These are phyloP conservation scores for Sebastes nivosus DNA, from an alignment of 2,797 vertebrate genomes.

Conservation along the genomic window DNA sequence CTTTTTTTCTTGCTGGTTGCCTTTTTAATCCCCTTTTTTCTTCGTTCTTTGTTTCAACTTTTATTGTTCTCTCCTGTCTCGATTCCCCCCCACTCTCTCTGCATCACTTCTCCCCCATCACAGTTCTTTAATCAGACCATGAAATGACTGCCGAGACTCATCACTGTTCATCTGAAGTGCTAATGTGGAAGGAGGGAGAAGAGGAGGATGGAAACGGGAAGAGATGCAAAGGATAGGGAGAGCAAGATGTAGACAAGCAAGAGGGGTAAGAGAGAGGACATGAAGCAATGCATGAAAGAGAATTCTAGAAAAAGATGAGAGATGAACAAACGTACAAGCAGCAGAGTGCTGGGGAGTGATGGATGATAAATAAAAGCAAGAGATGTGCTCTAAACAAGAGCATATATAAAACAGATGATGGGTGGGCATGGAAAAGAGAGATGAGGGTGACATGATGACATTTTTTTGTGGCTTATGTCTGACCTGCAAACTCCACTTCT, in stretches of 20 bases:
- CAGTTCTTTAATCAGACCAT: constrained; percentile 55
- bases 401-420: not conserved
- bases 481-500: constrained; percentile 14
- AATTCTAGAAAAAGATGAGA: not conserved
- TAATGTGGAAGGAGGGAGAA: constrained; percentile 26
- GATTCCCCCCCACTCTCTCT: not conserved
- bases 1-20: not conserved
- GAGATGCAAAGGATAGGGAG: constrained; percentile 10
- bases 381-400: not conserved
- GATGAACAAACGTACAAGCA: not conserved
- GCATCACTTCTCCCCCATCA: not conserved
- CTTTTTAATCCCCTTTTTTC: not conserved
- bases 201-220: not conserved
- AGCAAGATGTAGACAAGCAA: not conserved
- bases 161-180: constrained; percentile 43
- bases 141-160: constrained; percentile 54
- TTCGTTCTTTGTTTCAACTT: constrained; percentile 12
- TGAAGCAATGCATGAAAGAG: not conserved
- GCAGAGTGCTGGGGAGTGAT: not conserved
- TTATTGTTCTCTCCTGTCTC: not conserved
- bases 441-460: not conserved
- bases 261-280: not conserved
- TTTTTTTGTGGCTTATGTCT: not conserved
- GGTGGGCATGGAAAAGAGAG: not conserved
- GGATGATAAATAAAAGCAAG: constrained; percentile 5